A percentile compares a stretch with the other conserved stretches of the same genome.
phyloP scores from a whole-genome alignment of 1,140 invertebrate genomes.

The Drosophila lacertosa region DNA sequence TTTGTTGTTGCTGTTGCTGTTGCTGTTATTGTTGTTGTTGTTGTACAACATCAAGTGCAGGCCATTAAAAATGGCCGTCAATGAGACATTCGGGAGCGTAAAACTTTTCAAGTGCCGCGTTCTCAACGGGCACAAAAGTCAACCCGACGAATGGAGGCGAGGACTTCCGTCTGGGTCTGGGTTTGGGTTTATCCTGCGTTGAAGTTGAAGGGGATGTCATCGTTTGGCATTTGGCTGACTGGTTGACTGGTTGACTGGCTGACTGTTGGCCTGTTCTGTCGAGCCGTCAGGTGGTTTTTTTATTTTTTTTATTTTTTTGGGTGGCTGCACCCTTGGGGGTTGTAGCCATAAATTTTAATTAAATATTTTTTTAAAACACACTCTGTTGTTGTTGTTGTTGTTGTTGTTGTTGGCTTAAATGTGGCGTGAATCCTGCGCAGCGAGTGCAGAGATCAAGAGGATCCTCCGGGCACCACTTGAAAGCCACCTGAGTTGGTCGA shows the following conservation, averaged over 20 bases:
- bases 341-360: slow-evolving; percentile 80
- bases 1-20: slow-evolving; percentile 22
- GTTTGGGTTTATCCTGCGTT: slow-evolving; percentile 1
- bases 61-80: slow-evolving; percentile 77
- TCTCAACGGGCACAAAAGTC: slow-evolving; percentile 24
- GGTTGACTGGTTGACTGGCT: no score
- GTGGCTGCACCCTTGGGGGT: slow-evolving; percentile 60
- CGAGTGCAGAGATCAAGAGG: slow-evolving; percentile 43
- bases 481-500: slow-evolving; percentile 44
- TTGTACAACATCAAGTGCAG: slow-evolving; percentile 43
- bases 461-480: slow-evolving; percentile 53
- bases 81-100: slow-evolving; percentile 68
- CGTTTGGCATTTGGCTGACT: slow-evolving; percentile 39
- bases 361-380: slow-evolving; percentile 76
- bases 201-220: slow-evolving; percentile 53
- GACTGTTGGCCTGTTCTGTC: slow-evolving; percentile 34
- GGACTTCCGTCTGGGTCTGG: not conserved
- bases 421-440: slow-evolving; percentile 29
- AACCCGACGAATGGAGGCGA: slow-evolving; percentile 1
- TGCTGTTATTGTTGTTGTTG: slow-evolving; percentile 40
- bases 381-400: slow-evolving; percentile 3
- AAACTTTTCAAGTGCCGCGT: slow-evolving; percentile 42
- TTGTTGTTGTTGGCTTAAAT: slow-evolving; percentile 36
- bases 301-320: no score
- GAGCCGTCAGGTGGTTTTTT: slow-evolving; percentile 27